Base-by-base conservation (phyloP, 1,140 invertebrate species). In the Drosophila simulans region DNA sequence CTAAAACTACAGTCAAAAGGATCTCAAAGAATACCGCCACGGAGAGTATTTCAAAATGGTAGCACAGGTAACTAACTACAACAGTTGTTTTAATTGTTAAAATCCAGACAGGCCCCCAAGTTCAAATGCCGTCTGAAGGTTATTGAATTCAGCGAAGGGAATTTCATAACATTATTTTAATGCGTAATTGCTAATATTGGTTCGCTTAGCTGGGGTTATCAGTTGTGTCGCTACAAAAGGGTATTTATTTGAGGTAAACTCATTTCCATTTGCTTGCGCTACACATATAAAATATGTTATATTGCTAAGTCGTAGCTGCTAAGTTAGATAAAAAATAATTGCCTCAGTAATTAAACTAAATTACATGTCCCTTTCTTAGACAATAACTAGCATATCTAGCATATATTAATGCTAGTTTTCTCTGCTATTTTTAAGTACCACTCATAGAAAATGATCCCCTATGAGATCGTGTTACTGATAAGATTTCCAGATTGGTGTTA, bases 11-110 rank as follows among this genome's bases (percentile, higher is more conserved):
- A 17, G 0, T 20, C 2, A 35, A 35, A 12, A 13, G 31, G 31
- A 35, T 20, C 3, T 52, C 17, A n/a, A 48, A 5, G 22, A 5
- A 8, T n/a, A 35, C 4, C 5, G 46, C 27, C 31, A 49, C 7
- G 27, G 10, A 20, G 10, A 49, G n/a, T 39, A 22, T 5, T 27
- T 15, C 1, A 43, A 43, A 35, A 52, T 68, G 59, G 59, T 65
- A 25, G 7, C 22, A 3, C 15, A 20, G 64, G 59, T 68, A 43
- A 66, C 35, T 66, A 43, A 66, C 35, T 13, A n/a, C 17, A 11
- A 3, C 2, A 31, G 43, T 56, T 56, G n/a, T 7, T 17, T 22
- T 43, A 12, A 12, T 42, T 43, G 12, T 8, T 42, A 5, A 43
- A 27, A 13, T 17, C 3, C 1, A 12, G 49, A 51, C 49, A 51